Conservation (phyloP, 2,888 invertebrate genomes). For the Nebria salina region DNA sequence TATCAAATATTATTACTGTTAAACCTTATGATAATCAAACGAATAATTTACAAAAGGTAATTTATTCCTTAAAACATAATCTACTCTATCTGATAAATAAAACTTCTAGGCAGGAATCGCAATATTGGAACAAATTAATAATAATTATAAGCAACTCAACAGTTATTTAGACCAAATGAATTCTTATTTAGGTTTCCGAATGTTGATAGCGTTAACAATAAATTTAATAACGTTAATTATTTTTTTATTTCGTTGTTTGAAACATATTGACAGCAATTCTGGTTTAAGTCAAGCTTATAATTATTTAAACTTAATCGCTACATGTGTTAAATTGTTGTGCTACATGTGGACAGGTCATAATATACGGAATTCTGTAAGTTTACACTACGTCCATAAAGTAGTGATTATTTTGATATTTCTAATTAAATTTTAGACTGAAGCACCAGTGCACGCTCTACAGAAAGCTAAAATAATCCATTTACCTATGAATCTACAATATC, state of each 20-base stretch:
- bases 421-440: neutral
- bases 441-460: neutral
- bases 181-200: neutral
- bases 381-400: neutral
- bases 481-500: neutral
- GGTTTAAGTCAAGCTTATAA: neutral
- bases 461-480: neutral
- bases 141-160: neutral
- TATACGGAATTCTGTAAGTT: neutral
- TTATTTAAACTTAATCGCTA: neutral
- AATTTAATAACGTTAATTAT: neutral
- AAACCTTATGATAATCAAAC: too few relatives aligned
- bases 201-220: neutral
- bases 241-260: neutral
- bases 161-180: neutral
- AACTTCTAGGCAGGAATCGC: too few relatives aligned
- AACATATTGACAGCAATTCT: neutral
- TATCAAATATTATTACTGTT: too few relatives aligned
- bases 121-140: too few relatives aligned
- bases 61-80: too few relatives aligned
- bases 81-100: too few relatives aligned
- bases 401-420: neutral
- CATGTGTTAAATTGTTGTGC: neutral
- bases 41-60: too few relatives aligned
- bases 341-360: conserved; percentile 7